Percentiles rank a stretch among this genome's conserved stretches.
phyloP scores from a whole-genome alignment of 2,888 invertebrate genomes.

The Ernsta delagoae region DNA sequence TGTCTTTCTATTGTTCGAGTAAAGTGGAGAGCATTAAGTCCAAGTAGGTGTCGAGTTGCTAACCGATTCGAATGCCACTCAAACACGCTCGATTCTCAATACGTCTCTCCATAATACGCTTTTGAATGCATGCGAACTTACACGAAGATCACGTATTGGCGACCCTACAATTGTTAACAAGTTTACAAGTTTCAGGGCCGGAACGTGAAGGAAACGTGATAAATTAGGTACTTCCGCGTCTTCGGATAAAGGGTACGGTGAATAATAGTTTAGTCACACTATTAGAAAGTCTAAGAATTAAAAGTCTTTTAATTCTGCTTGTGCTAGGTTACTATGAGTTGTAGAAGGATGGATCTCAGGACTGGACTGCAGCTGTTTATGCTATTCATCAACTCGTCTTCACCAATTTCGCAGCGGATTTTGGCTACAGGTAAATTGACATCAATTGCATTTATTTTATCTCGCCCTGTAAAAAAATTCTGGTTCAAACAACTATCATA shows the following conservation, averaged over 20 bases:
- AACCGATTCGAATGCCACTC: conserved; percentile 32
- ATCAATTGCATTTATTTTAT: too few species aligned
- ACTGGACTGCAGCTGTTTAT: too few species aligned
- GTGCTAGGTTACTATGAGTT: too few species aligned
- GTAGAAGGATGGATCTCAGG: too few species aligned
- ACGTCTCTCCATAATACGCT: conserved; percentile 26
- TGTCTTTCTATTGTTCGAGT: conserved; percentile 1
- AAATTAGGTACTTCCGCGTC: conserved; percentile 14
- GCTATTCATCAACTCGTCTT: too few species aligned
- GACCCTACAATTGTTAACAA: conserved; percentile 37
- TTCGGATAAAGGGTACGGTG: background rate
- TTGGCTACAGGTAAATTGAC: too few species aligned
- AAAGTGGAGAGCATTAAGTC: conserved; percentile 25
- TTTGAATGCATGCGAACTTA: conserved; percentile 30
- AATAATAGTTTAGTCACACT: background rate
- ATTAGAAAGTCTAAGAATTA: background rate
- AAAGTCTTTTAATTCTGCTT: background rate
- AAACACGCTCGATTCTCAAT: conserved; percentile 23
- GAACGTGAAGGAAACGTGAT: conserved; percentile 31
- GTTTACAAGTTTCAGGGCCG: conserved; percentile 34
- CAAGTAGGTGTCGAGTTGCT: conserved; percentile 31
- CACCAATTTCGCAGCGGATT: too few species aligned
- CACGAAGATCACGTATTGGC: conserved; percentile 35
- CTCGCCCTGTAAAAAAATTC: too few species aligned
- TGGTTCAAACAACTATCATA: too few species aligned